Evolutionary conservation across 2,797 vertebrate species (phyloP), one percentile per base, ranked within the genome.

Genomic region (Jordanella pulchra): DNA sequence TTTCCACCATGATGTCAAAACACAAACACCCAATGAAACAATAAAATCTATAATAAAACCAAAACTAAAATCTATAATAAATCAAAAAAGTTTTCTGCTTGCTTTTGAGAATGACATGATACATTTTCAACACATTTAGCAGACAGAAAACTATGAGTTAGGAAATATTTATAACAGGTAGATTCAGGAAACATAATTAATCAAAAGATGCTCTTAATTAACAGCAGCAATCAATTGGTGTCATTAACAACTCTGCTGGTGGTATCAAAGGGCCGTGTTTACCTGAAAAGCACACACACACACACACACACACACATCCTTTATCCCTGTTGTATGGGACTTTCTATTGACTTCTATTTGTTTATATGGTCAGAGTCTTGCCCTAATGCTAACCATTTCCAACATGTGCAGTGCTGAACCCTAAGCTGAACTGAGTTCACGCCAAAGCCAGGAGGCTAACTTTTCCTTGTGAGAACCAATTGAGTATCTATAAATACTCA

Each of bases 191-290:
- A 85, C 85, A 89, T 89, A 72, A 91, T 91, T 91, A 84, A 92
- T 91, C 91, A 89, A 91, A 87, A 87, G 81, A 70, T 78, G 78
- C 27, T 86, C 86, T 89, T 91, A 91, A 92, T 92, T 89, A 90
- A 90, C 76, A 84, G 83, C 61, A 77, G 82, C 82, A 89, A 91
- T 88, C 72, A 87, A 90, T 88, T 73, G 81, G 76, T 84, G 86
- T 90, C 88, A 90, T 86, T 90, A 91, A 64, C 69, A 83, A 27
- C 91, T 55, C 89, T 68, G 85, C 76, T 86, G 89, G 91, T 86
- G 89, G 84, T 83, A 77, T 79, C 32, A 69, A 73, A 87, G 79
- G 81, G 83, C 86, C 64, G 60, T 65, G 61, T 67, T 54, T 18
- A 58, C 55, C 23, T 48, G 27, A n/a, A n/a, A n/a, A n/a, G n/a